Base-by-base conservation (phyloP, 2,113 vertebrate genomes). In the Mohoua ochrocephala region DNA sequence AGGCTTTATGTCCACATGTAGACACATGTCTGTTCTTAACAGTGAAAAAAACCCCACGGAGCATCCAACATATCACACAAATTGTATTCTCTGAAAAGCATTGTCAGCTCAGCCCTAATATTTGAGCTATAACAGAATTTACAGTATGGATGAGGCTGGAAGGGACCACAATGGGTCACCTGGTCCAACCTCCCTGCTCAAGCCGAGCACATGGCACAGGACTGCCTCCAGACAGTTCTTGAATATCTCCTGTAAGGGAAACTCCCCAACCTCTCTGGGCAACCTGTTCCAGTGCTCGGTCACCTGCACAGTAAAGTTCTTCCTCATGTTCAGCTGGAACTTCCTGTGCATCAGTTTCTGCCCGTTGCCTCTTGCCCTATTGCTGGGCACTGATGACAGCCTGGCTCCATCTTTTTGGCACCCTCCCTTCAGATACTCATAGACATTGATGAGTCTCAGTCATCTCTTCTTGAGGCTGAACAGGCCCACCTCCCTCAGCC, bases 261-360 rank as follows among this genome's bases (percentile, higher is more conserved):
- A 50, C 13, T 77, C 22, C 28, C 33, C 45, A 61, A 15, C 22
- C 6, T 41, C 13, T 33, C 35, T 61, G 35, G 35, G 4, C 71
- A 42, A 14, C 3, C 47, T 76, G 45, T 41, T 41, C 33, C 53
- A 68, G 24, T 26, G n/a, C 19, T 8, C 0, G 0, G 15, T 39
- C 35, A 77, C 7, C 7, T 0, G 7, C 18, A 33, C 17, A 50
- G 35, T 61, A 41, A 50, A 77, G 9, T 20, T 63, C 59, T 77
- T 77, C 9, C 9, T 33, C 37, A 41, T 21, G 31, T 41, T 52
- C 74, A 61, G 28, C 6, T 33, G 35, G 28, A 61, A 77, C 30
- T n/a, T 50, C 56, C n/a, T 41, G 35, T n/a, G 22, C 23, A 15
- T 27, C 57, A 63, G 22, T 41, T 26, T 77, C n/a, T 63, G 35